Evolutionary conservation across 2,888 invertebrate genomes (phyloP), one percentile per base, ranked within the genome.

Genomic region (Taphrorychus bicolor): DNA sequence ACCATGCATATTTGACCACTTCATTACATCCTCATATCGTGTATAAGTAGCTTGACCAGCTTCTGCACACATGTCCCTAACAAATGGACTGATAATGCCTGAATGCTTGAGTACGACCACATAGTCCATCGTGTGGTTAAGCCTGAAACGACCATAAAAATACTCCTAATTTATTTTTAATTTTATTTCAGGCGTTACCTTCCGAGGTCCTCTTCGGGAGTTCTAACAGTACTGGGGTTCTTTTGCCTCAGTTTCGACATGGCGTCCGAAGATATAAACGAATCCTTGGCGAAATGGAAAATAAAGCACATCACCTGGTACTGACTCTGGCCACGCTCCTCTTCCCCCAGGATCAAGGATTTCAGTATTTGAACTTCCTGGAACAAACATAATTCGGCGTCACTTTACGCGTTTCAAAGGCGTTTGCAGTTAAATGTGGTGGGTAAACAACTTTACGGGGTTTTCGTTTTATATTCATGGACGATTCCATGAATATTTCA

Each of bases 181-280:
- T 16, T 51, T 9, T 11, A 54, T 5, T 32, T 7, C 52, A 19
- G 2, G 14, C 11, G 17, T 17, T 56, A 71, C 71, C 71, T 71
- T 2, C 94, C 94, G 72, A 90, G 88, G 77, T 96, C 95, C 76
- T 96, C 95, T 80, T 97, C 97, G 0, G 97, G 95, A 0, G 91
- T 89, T 24, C 97, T 87, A 42, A 78, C 75, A 2, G 81, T 80
- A 60, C 82, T 81, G 11, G 82, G 82, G 74, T 83, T 83, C 66
- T 82, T 93, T 87, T 97, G 97, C 81, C 97, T 87, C 57, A 97
- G 83, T 82, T 97, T 97, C 32, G 96, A 93, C 95, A 97, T 97
- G 17, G 97, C 97, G 83, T 97, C 97, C 3, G 97, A 93, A 3
- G 97, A 94, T 78, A 97, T 97, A 80, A 97, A 97, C 78, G 96